A percentile compares a stretch with the other conserved stretches of the same genome.
Evolutionary conservation across 2,113 vertebrate species (phyloP).

Genomic region (Alectura lathami): DNA sequence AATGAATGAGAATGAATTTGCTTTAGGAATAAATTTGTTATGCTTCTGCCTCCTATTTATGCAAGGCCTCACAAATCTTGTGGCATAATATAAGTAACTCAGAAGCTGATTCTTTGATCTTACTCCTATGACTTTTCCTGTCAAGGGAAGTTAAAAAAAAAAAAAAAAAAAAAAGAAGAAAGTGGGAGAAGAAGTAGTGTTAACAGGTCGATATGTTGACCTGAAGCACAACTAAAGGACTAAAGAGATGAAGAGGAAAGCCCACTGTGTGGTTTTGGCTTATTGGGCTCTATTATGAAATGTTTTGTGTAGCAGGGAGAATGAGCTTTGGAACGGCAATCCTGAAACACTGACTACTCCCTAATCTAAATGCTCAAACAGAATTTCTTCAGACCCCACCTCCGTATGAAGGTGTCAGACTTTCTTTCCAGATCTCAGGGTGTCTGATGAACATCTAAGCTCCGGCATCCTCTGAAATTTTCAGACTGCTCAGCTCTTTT

Average conservation of each 20-base stretch:
- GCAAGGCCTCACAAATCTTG: conserved; percentile 35
- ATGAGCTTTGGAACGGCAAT: not conserved
- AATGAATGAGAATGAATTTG: conserved; percentile 54
- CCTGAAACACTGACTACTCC: not conserved
- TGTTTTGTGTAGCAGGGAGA: conserved; percentile 6
- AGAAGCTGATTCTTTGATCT: conserved; percentile 26
- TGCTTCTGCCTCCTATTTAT: conserved; percentile 39
- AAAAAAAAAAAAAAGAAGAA: not conserved
- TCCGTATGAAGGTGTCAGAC: not conserved
- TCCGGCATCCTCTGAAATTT: conserved; percentile 33
- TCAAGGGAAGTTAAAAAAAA: conserved; percentile 17
- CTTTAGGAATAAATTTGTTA: conserved; percentile 44
- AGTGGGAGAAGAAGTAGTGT: not conserved
- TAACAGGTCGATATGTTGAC: not conserved
- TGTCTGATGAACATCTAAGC: conserved; percentile 29
- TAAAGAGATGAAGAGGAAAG: conserved; percentile 9
- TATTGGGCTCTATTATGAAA: not conserved
- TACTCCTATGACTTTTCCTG: conserved; percentile 27
- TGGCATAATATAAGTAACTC: not conserved
- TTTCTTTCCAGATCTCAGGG: conserved; percentile 76
- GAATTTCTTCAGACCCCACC: conserved; percentile 20
- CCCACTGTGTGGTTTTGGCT: not conserved
- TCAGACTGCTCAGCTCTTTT: conserved; percentile 53
- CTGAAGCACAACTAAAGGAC: conserved; percentile 11
- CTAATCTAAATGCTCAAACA: not conserved